Conservation (phyloP, 2,113 vertebrate genomes). For the Sebastes fasciatus region DNA sequence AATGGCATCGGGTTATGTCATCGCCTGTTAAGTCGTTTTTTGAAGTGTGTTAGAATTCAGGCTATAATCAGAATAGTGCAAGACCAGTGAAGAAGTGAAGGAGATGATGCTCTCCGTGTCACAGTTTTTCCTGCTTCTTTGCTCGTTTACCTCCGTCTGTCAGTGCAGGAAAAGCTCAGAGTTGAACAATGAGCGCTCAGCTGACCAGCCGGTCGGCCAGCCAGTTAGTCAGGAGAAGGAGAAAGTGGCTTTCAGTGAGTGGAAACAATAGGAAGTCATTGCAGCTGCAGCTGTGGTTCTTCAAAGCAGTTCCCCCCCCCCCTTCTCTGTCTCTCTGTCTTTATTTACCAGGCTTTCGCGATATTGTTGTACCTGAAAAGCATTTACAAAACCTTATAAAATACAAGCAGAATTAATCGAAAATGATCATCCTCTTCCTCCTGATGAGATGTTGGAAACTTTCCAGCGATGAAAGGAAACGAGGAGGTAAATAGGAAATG, state of each 20-base stretch:
- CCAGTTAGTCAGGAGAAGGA: constrained; percentile 62
- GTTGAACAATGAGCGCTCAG: constrained; percentile 64
- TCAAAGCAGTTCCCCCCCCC: constrained; percentile 24
- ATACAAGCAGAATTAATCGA: not conserved
- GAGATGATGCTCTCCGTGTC: not conserved
- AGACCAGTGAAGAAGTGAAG: constrained; percentile 5
- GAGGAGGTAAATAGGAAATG: constrained; percentile 68
- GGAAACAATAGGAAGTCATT: constrained; percentile 84
- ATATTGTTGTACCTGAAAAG: constrained; percentile 32
- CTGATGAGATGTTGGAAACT: constrained; percentile 26
- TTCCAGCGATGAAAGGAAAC: constrained; percentile 55
- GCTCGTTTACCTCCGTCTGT: constrained; percentile 30
- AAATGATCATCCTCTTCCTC: not conserved
- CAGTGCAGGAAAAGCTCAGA: constrained; percentile 56
- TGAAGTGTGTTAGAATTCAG: constrained; percentile 56
- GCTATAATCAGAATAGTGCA: constrained; percentile 31
- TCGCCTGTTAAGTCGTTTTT: constrained; percentile 33
- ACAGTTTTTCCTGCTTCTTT: not conserved
- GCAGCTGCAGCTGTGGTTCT: constrained; percentile 79
- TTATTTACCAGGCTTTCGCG: not conserved
- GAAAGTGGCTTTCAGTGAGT: constrained; percentile 81
- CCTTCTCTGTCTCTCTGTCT: constrained; percentile 23
- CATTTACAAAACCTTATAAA: not conserved
- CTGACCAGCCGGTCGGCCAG: constrained; percentile 45
- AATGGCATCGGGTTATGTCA: constrained; percentile 62